phyloP scores from a whole-genome alignment of 2,888 invertebrate genomes.

The Ennomos fuscantarius region DNA sequence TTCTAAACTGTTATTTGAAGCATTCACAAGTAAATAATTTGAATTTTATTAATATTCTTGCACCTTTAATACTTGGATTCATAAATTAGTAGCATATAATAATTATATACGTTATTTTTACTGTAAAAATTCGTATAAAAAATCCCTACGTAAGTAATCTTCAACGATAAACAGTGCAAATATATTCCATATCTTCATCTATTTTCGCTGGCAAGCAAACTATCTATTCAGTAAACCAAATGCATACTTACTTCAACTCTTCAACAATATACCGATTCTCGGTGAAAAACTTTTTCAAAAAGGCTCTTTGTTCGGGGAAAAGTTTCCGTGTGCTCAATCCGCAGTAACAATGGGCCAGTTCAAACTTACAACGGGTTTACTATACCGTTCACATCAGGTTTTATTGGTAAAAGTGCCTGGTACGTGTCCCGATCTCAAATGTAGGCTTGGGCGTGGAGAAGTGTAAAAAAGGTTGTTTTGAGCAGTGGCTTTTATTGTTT shows the following conservation, averaged over 20 bases:
- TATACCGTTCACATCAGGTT: slow-evolving; percentile 35
- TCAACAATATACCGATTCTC: slow-evolving; percentile 10
- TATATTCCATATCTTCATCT: too few species aligned
- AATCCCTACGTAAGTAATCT: too few species aligned
- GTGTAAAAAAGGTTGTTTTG: too few species aligned
- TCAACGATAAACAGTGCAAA: too few species aligned
- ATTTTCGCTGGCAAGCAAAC: too few species aligned
- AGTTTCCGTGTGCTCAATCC: slow-evolving; percentile 34
- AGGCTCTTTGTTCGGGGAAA: slow-evolving; percentile 31
- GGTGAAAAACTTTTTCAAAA: slow-evolving; percentile 34
- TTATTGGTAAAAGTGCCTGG: slow-evolving; percentile 39
- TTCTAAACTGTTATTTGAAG: too few species aligned
- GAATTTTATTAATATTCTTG: too few species aligned
- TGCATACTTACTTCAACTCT: slow-evolving; percentile 14
- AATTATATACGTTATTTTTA: too few species aligned
- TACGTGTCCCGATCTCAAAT: slow-evolving; percentile 38
- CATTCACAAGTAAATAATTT: too few species aligned
- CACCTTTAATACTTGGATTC: too few species aligned
- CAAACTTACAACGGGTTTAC: slow-evolving; percentile 36
- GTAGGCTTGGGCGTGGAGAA: not conserved
- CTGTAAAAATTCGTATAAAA: too few species aligned
- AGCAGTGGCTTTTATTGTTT: not conserved
- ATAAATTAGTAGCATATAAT: too few species aligned
- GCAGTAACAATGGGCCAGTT: slow-evolving; percentile 35
- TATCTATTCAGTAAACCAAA: slow-evolving; percentile 15